These are phyloP conservation scores for Coelinius sp. DNA, from an alignment of 2,888 invertebrate species.

Conservation along the genomic window DNA sequence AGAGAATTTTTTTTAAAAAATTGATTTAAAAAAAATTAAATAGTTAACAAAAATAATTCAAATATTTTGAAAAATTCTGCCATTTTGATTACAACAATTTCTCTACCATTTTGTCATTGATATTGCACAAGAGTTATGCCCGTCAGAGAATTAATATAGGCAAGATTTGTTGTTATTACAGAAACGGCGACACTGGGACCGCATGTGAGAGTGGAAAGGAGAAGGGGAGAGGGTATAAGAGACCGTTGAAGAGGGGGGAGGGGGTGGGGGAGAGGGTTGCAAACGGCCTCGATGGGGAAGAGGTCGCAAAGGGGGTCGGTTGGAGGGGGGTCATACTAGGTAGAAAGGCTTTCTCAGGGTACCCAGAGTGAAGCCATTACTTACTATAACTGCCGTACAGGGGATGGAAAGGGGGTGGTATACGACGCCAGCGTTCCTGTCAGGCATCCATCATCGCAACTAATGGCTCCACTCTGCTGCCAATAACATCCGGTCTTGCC, in stretches of 20 bases:
- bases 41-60: background rate
- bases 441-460: constrained; percentile 70
- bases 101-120: constrained; percentile 59
- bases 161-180: constrained; percentile 70
- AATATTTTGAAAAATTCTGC: constrained; percentile 46
- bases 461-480: constrained; percentile 70
- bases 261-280: constrained; percentile 31
- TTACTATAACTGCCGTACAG: constrained; percentile 69
- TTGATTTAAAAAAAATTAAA: background rate
- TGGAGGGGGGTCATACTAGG: constrained; percentile 41
- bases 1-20: background rate
- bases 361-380: constrained; percentile 68
- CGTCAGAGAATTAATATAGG: constrained; percentile 69
- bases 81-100: constrained; percentile 65
- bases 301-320: constrained; percentile 37
- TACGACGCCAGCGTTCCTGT: constrained; percentile 66
- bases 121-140: constrained; percentile 65
- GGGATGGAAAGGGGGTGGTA: constrained; percentile 35
- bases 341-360: constrained; percentile 65
- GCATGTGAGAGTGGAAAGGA: constrained; percentile 38
- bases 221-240: constrained; percentile 36
- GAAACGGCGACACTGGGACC: constrained; percentile 35
- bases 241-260: background rate
- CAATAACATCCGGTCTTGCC: constrained; percentile 69
- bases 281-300: constrained; percentile 39